Conservation (phyloP, 2,113 vertebrate species). For the Cranoglanis bouderius region DNA sequence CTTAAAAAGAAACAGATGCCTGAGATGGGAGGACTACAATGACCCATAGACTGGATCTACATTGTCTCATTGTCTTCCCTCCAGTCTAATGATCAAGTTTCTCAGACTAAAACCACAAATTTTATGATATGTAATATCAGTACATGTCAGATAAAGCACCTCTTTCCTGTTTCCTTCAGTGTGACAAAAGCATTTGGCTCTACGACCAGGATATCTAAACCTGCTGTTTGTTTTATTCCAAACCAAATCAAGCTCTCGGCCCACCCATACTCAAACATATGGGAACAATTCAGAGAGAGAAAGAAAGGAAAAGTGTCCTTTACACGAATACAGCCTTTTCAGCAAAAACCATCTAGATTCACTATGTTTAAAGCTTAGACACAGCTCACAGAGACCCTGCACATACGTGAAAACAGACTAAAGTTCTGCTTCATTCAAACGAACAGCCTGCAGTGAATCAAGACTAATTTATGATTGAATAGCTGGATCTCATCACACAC, state of each 20-base stretch:
- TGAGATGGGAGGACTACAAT: background rate
- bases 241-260: constrained; percentile 54
- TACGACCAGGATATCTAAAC: constrained; percentile 26
- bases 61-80: constrained; percentile 11
- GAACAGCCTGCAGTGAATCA: background rate
- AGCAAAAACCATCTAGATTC: constrained; percentile 26
- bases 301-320: constrained; percentile 36
- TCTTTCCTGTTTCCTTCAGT: constrained; percentile 29
- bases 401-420: background rate
- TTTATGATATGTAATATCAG: constrained; percentile 27
- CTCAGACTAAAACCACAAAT: constrained; percentile 11
- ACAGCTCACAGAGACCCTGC: background rate
- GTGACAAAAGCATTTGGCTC: constrained; percentile 45
- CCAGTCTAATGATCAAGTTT: background rate
- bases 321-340: constrained; percentile 32
- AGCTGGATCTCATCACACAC: constrained; percentile 6
- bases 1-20: constrained; percentile 43
- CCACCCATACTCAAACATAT: constrained; percentile 62
- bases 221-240: constrained; percentile 53
- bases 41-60: background rate
- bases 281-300: constrained; percentile 54
- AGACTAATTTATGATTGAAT: background rate
- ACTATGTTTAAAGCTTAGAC: constrained; percentile 19
- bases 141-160: constrained; percentile 20
- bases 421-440: constrained; percentile 14